Percentiles rank a stretch among this genome's conserved stretches.
These are phyloP conservation scores for Atherinosoma microstoma DNA, from an alignment of 2,797 vertebrate species.

Conservation along the genomic window DNA sequence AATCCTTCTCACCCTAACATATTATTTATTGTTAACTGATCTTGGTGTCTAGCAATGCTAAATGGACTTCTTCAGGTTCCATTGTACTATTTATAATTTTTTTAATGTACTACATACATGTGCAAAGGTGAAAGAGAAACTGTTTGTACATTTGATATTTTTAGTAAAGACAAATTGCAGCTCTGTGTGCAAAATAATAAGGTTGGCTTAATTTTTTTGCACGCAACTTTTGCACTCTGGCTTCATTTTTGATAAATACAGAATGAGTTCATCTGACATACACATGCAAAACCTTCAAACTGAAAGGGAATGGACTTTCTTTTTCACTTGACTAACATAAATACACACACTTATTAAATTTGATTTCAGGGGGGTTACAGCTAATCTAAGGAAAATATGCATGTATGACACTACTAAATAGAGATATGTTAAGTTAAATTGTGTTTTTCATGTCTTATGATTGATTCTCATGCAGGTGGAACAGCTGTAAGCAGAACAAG, in stretches of 20 bases:
- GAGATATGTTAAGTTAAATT: neutral
- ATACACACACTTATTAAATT: neutral
- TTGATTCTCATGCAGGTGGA: constrained; percentile 86
- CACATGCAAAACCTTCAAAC: neutral
- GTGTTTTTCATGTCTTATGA: neutral
- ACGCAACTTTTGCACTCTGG: neutral
- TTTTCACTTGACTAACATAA: neutral
- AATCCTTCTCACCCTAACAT: neutral
- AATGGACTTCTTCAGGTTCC: neutral
- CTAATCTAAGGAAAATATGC: neutral
- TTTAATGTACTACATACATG: neutral
- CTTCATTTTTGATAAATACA: neutral
- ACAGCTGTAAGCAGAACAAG: constrained; percentile 97
- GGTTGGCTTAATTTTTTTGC: neutral
- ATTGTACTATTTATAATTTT: neutral
- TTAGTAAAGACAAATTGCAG: too few species aligned
- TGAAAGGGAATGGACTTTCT: neutral
- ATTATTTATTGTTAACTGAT: neutral
- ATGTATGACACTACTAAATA: neutral
- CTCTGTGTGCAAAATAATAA: too few species aligned
- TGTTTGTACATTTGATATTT: too few species aligned
- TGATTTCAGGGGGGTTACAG: neutral
- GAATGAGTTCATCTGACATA: too few species aligned
- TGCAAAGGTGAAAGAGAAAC: neutral
- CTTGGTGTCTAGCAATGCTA: neutral